Evolutionary conservation across 2,888 invertebrate species (phyloP).

Genomic region (Stratiomys singularior): DNA sequence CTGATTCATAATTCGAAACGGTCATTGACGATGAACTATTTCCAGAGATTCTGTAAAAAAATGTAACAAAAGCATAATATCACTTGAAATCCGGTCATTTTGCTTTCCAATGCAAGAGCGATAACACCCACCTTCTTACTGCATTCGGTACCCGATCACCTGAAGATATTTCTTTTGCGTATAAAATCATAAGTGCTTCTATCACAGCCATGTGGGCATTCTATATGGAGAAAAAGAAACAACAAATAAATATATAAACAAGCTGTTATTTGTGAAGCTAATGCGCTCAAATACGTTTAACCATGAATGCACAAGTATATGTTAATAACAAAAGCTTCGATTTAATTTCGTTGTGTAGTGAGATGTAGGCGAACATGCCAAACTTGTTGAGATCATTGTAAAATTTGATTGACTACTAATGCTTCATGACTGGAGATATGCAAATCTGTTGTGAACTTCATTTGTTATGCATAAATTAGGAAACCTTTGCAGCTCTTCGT

Average conservation of each 20-base stretch:
- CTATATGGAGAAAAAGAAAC: conserved; percentile 67
- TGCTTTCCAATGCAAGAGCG: too few species aligned
- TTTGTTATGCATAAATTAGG: too few species aligned
- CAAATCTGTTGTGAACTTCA: too few species aligned
- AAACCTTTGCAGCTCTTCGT: too few species aligned
- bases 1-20: conserved; percentile 79
- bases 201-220: conserved; percentile 95
- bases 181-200: conserved; percentile 93
- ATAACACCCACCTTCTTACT: conserved; percentile 73
- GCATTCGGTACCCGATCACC: conserved; percentile 87
- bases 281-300: too few species aligned
- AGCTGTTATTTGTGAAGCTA: neutral
- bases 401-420: too few species aligned
- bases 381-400: neutral
- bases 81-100: neutral
- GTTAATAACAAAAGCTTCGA: neutral
- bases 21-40: conserved; percentile 59
- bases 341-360: neutral
- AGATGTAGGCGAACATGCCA: neutral
- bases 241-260: neutral
- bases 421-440: too few species aligned
- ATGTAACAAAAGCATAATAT: neutral
- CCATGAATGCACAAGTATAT: too few species aligned
- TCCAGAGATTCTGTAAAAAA: conserved; percentile 66
- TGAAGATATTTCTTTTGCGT: conserved; percentile 91